Conservation (phyloP, 2,113 vertebrate species). For the Scortum barcoo region DNA sequence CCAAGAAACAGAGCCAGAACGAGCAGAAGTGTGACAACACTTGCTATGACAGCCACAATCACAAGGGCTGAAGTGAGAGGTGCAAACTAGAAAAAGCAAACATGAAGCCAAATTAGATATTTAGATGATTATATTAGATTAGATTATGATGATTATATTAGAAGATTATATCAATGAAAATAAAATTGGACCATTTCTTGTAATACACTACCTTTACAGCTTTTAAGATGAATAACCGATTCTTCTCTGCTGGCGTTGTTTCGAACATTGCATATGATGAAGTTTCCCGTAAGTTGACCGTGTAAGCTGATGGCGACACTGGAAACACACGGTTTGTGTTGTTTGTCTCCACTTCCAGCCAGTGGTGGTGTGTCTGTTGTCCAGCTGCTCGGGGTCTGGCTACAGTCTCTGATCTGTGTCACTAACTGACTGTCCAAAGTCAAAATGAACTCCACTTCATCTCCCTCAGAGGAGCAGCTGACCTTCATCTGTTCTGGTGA, state of each 20-base stretch:
- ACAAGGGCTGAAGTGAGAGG: not conserved
- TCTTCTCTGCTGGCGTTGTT: slow-evolving; percentile 48
- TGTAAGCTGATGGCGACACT: slow-evolving; percentile 28
- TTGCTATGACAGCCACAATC: not conserved
- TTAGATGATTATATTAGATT: no score
- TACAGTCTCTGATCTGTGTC: not conserved
- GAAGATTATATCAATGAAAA: not conserved
- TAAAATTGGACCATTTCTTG: not conserved
- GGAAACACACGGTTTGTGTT: not conserved
- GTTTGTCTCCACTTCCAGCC: not conserved
- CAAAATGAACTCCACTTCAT: slow-evolving; percentile 31
- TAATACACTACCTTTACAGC: slow-evolving; percentile 37
- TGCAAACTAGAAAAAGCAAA: slow-evolving; percentile 16
- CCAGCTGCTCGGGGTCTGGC: not conserved
- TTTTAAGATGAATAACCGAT: not conserved
- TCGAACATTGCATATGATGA: slow-evolving; percentile 37
- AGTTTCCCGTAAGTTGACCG: slow-evolving; percentile 33
- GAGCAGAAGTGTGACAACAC: not conserved
- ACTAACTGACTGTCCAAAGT: slow-evolving; percentile 10
- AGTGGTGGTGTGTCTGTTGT: not conserved
- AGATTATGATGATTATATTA: no score
- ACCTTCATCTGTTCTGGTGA: slow-evolving; percentile 41
- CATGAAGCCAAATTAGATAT: not conserved
- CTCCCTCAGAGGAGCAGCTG: slow-evolving; percentile 57
- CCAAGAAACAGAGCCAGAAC: not conserved